Percentiles rank a stretch among this genome's conserved stretches.
Evolutionary conservation across 2,888 invertebrate species (phyloP).

Genomic region (Endotricha flammealis): DNA sequence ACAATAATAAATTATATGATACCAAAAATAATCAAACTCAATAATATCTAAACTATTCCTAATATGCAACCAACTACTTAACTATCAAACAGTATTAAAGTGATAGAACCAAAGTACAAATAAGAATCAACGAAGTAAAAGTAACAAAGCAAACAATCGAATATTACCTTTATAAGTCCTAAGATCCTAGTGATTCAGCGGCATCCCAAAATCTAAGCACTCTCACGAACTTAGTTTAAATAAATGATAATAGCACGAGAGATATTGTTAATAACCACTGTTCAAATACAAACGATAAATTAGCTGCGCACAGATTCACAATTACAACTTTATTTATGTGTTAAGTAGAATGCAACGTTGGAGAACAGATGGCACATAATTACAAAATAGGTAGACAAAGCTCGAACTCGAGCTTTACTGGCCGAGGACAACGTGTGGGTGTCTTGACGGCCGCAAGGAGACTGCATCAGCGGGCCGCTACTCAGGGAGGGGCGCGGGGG

Average conservation of each 20-base stretch:
- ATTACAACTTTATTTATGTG: slow-evolving; percentile 24
- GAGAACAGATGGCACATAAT: slow-evolving; percentile 47
- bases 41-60: too few relatives aligned
- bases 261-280: slow-evolving; percentile 50
- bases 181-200: slow-evolving; percentile 49
- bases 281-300: slow-evolving; percentile 26
- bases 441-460: slow-evolving; percentile 41
- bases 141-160: not conserved
- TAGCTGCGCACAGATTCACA: slow-evolving; percentile 41
- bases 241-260: slow-evolving; percentile 53
- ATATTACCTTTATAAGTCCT: slow-evolving; percentile 43
- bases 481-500: slow-evolving; percentile 35
- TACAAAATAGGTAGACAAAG: slow-evolving; percentile 54
- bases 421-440: slow-evolving; percentile 32
- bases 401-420: slow-evolving; percentile 65
- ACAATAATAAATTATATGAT: too few relatives aligned
- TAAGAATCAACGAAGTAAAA: not conserved
- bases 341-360: slow-evolving; percentile 28
- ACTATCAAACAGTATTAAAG: too few relatives aligned
- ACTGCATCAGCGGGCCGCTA: slow-evolving; percentile 58
- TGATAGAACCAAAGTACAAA: too few relatives aligned
- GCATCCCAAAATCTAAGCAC: slow-evolving; percentile 60
- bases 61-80: too few relatives aligned
- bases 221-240: slow-evolving; percentile 57
- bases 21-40: too few relatives aligned